Base-by-base conservation (phyloP, 2,113 vertebrate genomes). In the Gasterosteus nipponicus region DNA sequence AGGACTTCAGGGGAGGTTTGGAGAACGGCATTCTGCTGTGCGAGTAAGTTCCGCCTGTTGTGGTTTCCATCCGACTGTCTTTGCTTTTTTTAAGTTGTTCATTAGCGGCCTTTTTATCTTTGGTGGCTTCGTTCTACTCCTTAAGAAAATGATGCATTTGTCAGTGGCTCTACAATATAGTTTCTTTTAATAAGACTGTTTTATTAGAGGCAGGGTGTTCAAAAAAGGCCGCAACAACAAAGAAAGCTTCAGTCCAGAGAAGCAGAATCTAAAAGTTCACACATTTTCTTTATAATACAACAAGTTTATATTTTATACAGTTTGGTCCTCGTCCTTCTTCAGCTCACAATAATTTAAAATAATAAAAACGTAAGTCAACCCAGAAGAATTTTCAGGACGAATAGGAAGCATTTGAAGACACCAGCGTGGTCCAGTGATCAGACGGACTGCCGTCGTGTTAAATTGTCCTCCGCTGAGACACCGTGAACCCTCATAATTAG, bases 1-100 rank as follows among this genome's bases (percentile, higher is more conserved):
- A 94, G 82, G 95, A 98, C 82, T 98, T 99, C 90, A 93, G 96
- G 84, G 94, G 94, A 0, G 96, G 94, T 22, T 87, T 98, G 89
- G 96, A 98, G 92, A 97, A 97, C 3, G 98, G 98, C 74, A 96
- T 98, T 83, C 94, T 99, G 86, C 95, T 99, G 19, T 99, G 98
- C 94, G 97, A 99, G 98, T 99, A 93, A 98, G 98, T 96, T 63
- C 4, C 65, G 31, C 65, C 38, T 47, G 0, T 61, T 16, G 57
- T 10, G 3, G 9, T 31, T 49, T 67, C 56, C 56, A 33, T 61
- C 4, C 47, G 5, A 2, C 12, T 22, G 15, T n/a, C 26, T 61
- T 16, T n/a, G 9, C 0, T 35, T 1, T 18, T 56, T 46, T 56
- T 46, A 18, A 10, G 35, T 46, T 16, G 0, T 59, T 19, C 2